These are phyloP conservation scores for Caenorhabditis japonica DNA, from an alignment of 2,888 invertebrate species.

Conservation along the genomic window DNA sequence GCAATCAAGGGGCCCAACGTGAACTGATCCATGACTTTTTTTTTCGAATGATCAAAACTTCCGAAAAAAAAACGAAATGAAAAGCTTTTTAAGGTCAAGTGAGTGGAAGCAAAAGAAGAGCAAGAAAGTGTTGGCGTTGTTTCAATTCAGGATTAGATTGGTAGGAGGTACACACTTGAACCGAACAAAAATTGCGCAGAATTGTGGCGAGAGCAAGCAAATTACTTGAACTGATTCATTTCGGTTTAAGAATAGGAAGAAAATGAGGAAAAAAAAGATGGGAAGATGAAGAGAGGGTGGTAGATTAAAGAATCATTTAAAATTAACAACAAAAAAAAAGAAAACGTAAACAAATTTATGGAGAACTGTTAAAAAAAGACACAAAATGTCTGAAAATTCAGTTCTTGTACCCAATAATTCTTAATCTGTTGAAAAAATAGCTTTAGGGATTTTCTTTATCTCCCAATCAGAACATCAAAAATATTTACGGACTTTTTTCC, in stretches of 20 bases:
- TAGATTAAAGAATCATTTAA: neutral
- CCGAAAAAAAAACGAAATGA: constrained; percentile 4
- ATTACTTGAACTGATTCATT: constrained; percentile 45
- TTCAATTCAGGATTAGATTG: constrained; percentile 22
- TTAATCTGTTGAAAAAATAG: too few relatives aligned
- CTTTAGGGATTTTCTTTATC: too few relatives aligned
- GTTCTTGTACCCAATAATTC: too few relatives aligned
- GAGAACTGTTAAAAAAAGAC: too few relatives aligned
- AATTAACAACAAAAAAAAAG: too few relatives aligned
- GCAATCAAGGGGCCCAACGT: constrained; percentile 32
- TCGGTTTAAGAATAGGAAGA: constrained; percentile 1
- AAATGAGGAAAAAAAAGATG: neutral
- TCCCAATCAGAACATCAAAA: too few relatives aligned
- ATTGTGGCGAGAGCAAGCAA: constrained; percentile 3
- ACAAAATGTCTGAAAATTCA: too few relatives aligned
- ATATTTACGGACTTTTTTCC: too few relatives aligned
- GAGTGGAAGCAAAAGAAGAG: neutral
- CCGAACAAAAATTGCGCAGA: constrained; percentile 30
- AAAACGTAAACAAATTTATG: too few relatives aligned
- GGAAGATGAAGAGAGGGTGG: constrained; percentile 1
- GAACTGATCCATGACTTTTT: constrained; percentile 43
- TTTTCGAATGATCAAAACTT: neutral
- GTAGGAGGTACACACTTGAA: constrained; percentile 44
- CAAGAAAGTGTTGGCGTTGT: constrained; percentile 9
- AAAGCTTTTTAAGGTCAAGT: neutral